Evolutionary conservation across 1,140 invertebrate species (phyloP), one percentile per base, ranked within the genome.

Genomic region (Periplaneta americana): DNA sequence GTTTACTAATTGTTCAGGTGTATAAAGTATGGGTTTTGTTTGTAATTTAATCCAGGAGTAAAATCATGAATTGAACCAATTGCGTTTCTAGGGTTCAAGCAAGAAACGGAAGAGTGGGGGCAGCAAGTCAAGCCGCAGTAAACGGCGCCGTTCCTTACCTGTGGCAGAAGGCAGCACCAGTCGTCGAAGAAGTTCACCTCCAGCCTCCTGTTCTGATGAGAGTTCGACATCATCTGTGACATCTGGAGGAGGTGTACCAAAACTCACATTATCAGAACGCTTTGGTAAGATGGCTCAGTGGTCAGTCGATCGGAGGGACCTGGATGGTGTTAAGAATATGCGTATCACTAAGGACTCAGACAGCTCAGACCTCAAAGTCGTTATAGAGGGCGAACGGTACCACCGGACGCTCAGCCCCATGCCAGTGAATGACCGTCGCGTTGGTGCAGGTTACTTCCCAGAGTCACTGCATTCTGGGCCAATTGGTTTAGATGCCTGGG

Each of bases 281-380:
- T 97, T 97, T 88, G 95, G 95, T 82, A 96, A 96, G 90, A 96
- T 97, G 92, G 95, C 95, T 66, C 95, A 97, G 85, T 96, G 95
- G 94, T 86, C 85, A 66, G 93, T 95, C 5, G 95, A 96, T 88
- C 91, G 92, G 83, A 88, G 95, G 81, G 94, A 95, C 79, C 92
- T 95, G 85, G 93, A 95, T 87, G 85, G 85, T 57, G 87, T 88
- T 48, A 85, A 86, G 15, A 96, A 96, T 85, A 94, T 97, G 93
- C 90, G 94, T 39, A 96, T 97, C 79, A 96, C 95, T 48, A 94
- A 95, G 84, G 92, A 93, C 83, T 88, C 89, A 36, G 86, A 87
- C 37, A 90, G 88, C 28, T 92, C 91, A 76, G 91, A 92, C 34
- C 91, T 95, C 85, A 95, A 95, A 88, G 94, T 95, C 80, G 92